Evolutionary conservation across 2,113 vertebrate genomes (phyloP), one percentile per base, ranked within the genome.

Genomic region (Meleagris gallopavo): DNA sequence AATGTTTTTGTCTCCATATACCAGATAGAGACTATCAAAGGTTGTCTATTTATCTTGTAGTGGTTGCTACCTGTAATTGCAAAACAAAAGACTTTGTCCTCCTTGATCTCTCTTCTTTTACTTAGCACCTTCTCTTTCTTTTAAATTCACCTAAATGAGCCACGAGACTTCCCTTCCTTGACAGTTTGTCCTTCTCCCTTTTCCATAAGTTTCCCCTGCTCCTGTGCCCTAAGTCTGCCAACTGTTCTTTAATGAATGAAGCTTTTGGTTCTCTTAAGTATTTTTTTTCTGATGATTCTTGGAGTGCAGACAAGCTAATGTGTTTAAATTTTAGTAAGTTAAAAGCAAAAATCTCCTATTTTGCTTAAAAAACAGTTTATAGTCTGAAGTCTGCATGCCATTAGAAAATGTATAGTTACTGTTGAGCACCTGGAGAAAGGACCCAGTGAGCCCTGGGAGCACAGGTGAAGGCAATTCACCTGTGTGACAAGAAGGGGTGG

Each of bases 201-300:
- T 66, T 50, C 34, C 1, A 3, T 65, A 4, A 3, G 2, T 25
- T 45, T 6, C 4, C 9, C 3, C 1, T 13, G 64, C 5, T 86
- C 10, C 14, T 13, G 7, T 22, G 1, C 5, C 66, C 19, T 15
- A 34, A 18, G 13, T 21, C 36, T 55, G 32, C 19, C 36, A 19
- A 17, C 45, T 73, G 21, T 48, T 88, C 24, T 83, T 1, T 16
- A 12, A 58, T 38, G 29, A 18, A 45, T 41, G 29, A 18, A 50
- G 12, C 13, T 55, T 84, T 66, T 50, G 12, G 1, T 48, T 94
- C 11, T 74, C 24, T 16, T 48, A 11, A 71, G 38, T 24, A 21
- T 34, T 36, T 40, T 45, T 41, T 30, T 43, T 50, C 24, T 45
- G 2, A 36, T 82, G 41, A 52, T 14, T n/a, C 3, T 3, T 2